Evolutionary conservation across 1,140 invertebrate genomes (phyloP), one percentile per base, ranked within the genome.

Genomic region (Vollenhovia emeryi): DNA sequence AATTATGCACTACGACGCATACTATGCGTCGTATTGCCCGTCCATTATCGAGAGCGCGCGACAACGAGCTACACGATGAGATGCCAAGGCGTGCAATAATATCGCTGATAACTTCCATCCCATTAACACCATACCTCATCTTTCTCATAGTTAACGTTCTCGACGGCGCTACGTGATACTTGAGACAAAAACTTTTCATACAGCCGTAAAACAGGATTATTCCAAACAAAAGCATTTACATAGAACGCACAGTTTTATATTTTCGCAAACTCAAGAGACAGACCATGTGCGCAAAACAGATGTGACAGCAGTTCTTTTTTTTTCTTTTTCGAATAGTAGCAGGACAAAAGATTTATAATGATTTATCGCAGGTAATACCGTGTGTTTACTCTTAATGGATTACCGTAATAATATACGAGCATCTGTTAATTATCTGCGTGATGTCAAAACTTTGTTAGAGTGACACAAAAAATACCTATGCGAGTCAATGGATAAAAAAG

Each of bases 21-120:
- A 89, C 55, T 89, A 87, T 80, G 85, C 87, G 87, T 84, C 66
- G 78, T 57, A 68, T 75, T 55, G 82, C 62, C 27, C 84, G 87
- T 86, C 78, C 88, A 89, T 89, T 89, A 89, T 89, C 88, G 87
- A 68, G 24, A 27, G 64, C 52, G 73, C 55, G 48, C 69, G 76
- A 82, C 64, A 86, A 88, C 87, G 86, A 88, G 66, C 74, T 69
- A 48, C 48, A 62, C 18, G 83, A 71, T 45, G 66, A 79, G 40
- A 62, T 55, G 87, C 40, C 79, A 52, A 43, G 55, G 33, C 68
- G 55, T 84, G 66, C 85, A 76, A 78, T 87, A 87, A 79, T 76
- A 69, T 27, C 55, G 64, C 55, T 76, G 50, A 84, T 88, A 88
- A 88, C 87, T 33, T 21, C 71, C 71, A 71, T 89, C 57, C 43